These are phyloP conservation scores for Pilophorus perplexus DNA, from an alignment of 2,888 invertebrate species.

Conservation along the genomic window DNA sequence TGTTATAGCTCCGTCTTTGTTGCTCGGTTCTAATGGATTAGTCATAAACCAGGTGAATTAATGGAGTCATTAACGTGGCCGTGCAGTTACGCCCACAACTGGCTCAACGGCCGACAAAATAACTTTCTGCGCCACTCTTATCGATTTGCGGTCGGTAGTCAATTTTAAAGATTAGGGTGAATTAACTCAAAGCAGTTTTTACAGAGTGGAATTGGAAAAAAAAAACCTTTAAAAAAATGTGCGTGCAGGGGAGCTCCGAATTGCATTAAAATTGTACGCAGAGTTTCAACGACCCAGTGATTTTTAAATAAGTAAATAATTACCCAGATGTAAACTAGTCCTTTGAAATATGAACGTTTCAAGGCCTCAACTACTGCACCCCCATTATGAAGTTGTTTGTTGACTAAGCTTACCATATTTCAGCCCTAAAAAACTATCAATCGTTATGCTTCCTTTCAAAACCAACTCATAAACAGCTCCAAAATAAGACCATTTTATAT, in stretches of 20 bases:
- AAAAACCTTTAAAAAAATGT: too few species aligned
- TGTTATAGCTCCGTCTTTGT: conserved; percentile 21
- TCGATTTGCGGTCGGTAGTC: too few species aligned
- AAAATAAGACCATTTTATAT: conserved; percentile 11
- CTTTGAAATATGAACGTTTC: too few species aligned
- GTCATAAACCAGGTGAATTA: conserved; percentile 37
- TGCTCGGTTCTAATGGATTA: conserved; percentile 32
- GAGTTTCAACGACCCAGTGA: too few species aligned
- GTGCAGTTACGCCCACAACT: background rate
- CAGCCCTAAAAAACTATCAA: background rate
- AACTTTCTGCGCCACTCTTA: conserved; percentile 23
- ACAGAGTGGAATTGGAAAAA: too few species aligned
- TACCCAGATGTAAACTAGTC: too few species aligned
- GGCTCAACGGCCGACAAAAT: conserved; percentile 6
- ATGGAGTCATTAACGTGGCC: conserved; percentile 31
- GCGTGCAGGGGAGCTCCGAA: too few species aligned
- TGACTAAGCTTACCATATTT: background rate
- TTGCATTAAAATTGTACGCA: too few species aligned
- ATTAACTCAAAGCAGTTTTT: too few species aligned
- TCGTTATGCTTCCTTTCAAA: background rate
- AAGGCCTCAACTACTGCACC: too few species aligned
- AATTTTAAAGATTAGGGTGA: too few species aligned
- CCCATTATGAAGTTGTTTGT: background rate
- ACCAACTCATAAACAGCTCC: conserved; percentile 7
- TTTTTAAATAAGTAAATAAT: too few species aligned